Evolutionary conservation across 2,797 vertebrate genomes (phyloP).

Genomic region (Diglossa cyanea): DNA sequence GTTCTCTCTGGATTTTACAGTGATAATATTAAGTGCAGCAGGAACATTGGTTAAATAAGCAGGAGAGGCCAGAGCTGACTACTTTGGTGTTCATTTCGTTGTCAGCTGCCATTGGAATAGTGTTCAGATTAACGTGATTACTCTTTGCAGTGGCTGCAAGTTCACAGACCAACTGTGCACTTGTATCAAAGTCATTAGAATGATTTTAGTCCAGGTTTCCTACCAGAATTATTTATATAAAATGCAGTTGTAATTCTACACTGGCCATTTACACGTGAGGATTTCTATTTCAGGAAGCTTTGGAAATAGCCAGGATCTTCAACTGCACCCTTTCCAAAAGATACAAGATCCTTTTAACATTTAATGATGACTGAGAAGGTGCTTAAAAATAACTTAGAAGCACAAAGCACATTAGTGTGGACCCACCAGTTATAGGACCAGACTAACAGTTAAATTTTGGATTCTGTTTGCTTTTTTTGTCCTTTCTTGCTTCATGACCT

Average conservation of each 20-base stretch:
- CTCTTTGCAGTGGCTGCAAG: neutral
- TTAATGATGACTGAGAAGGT: slow-evolving; percentile 57
- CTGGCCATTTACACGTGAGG: slow-evolving; percentile 51
- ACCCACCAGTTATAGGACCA: neutral
- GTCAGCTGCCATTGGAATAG: slow-evolving; percentile 33
- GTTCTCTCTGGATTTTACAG: neutral
- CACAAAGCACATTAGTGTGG: neutral
- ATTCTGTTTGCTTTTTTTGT: slow-evolving; percentile 5
- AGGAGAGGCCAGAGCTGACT: neutral
- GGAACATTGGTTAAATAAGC: slow-evolving; percentile 14
- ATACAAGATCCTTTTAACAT: slow-evolving; percentile 66
- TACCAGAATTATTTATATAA: slow-evolving; percentile 59
- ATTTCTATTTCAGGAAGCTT: slow-evolving; percentile 60
- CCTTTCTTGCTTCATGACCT: slow-evolving; percentile 1
- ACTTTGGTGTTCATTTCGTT: slow-evolving; percentile 26
- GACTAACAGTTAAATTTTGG: neutral
- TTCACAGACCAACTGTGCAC: slow-evolving; percentile 50
- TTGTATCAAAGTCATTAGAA: slow-evolving; percentile 45
- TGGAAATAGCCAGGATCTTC: slow-evolving; percentile 54
- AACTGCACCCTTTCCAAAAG: slow-evolving; percentile 48
- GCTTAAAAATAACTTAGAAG: slow-evolving; percentile 55
- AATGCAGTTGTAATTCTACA: slow-evolving; percentile 58
- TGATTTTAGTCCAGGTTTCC: slow-evolving; percentile 41
- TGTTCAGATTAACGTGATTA: slow-evolving; percentile 33
- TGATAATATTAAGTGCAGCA: neutral